Evolutionary conservation across 2,797 vertebrate species (phyloP).

Genomic region (Alosa sapidissima): DNA sequence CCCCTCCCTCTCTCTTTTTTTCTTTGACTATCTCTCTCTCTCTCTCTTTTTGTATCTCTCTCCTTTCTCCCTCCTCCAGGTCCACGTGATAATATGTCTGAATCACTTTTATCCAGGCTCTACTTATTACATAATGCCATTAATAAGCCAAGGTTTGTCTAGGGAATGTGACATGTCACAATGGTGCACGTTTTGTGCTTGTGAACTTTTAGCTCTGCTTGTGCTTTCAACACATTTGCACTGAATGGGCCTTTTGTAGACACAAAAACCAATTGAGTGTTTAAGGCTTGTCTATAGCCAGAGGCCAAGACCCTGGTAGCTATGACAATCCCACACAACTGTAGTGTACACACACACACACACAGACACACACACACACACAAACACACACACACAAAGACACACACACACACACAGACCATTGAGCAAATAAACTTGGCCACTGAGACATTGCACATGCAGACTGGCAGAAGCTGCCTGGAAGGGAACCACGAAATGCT

Average conservation of each 20-base stretch:
- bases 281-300: neutral
- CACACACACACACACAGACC: neutral
- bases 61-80: neutral
- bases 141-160: constrained; percentile 36
- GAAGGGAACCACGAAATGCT: neutral
- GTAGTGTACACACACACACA: neutral
- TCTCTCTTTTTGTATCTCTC: neutral
- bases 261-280: neutral
- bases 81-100: neutral
- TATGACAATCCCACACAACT: neutral
- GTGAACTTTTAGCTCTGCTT: neutral
- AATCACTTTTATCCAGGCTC: neutral
- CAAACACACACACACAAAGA: neutral
- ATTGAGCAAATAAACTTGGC: neutral
- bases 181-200: neutral
- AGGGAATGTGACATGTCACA: neutral
- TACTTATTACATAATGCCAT: constrained; percentile 39
- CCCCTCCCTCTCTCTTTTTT: neutral
- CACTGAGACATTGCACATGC: neutral
- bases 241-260: neutral
- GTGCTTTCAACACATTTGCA: neutral
- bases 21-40: neutral
- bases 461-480: neutral
- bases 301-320: neutral
- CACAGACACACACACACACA: neutral